Evolutionary conservation across 2,888 invertebrate species (phyloP), one percentile per base, ranked within the genome.

Genomic region (Tachystola acroxantha): DNA sequence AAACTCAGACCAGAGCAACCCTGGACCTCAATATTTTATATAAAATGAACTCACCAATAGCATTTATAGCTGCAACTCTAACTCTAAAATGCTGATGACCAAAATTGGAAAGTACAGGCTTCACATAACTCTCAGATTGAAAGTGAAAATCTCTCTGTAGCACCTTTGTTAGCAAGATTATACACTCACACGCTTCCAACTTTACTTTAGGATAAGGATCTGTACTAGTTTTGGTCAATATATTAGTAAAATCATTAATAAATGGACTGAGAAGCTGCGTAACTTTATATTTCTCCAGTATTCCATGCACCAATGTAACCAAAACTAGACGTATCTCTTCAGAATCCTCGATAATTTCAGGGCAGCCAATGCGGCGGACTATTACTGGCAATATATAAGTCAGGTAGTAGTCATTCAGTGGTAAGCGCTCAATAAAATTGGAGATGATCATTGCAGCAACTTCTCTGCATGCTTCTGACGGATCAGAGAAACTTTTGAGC

Each of bases 181-280:
- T 89, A 53, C 93, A 92, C 40, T 88, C 82, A 67, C 95, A 96
- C 27, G 93, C 92, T 53, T 91, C 91, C 52, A 93, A 90, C 69
- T 95, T 95, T 0, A 97, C 93, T 51, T 92, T 91, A 2, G 96
- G 93, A 76, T 90, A 96, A 14, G 92, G 91, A 76, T 97, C 97
- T 0, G 89, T 81, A 1, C 94, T 88, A 0, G 93, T 92, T 61
- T 92, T 92, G 19, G 89, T 81, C 16, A 96, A 73, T 57, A 97
- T 93, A 48, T 84, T 89, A 0, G 94, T 88, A 27, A 93, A 88
- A 59, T 96, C 95, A 53, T 93, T 91, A n/a, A 94, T 81, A 64
- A 93, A 95, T 0, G 91, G 88, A 37, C 88, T 81, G 9, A 94
- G 69, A 32, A 90, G 84, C 22, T 88, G 88, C 6, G 88, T 84